Evolutionary conservation across 2,888 invertebrate genomes (phyloP), one percentile per base, ranked within the genome.

Genomic region (Agriopis marginaria): DNA sequence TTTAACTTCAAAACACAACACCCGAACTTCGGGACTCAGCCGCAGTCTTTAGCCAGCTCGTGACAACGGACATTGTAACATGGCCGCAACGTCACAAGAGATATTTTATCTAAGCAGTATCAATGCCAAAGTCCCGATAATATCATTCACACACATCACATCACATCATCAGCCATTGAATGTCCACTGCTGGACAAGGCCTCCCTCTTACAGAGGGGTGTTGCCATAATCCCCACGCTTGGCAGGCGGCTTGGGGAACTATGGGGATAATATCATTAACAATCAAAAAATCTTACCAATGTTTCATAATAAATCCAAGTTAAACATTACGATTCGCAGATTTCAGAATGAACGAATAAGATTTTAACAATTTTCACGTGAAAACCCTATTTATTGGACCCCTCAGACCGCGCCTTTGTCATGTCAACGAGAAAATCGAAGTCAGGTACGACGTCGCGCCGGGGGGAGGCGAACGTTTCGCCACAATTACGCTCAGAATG

Each of bases 331-430:
- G 81, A 82, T 82, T 70, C 51, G 60, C 66, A 65, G 77, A 76
- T 77, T 75, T 66, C 70, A 68, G 76, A 32, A 23, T 23, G 32
- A 32, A 32, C 74, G 76, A 74, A 72, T 75, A 82, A 78, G 78
- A 80, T 90, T 92, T 91, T 89, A 89, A 91, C 90, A 89, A 90
- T 91, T 90, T 90, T 89, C 89, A 88, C 88, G 88, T 86, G 85
- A 79, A 78, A 83, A 84, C 86, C 54, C 87, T 91, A 92, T 92
- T 91, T 92, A 93, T 93, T 89, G 91, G 89, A 78, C 90, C 90
- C 90, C 85, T 89, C 83, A 90, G 90, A 88, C 92, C 92, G 91
- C 92, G 92, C 93, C 92, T 93, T 93, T 93, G 89, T 92, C 91
- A 89, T 93, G 92, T 93, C 84, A 84, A 80, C 84, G 84, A 85